Evolutionary conservation across 1,140 invertebrate species (phyloP).

Genomic region (Arion vulgaris): DNA sequence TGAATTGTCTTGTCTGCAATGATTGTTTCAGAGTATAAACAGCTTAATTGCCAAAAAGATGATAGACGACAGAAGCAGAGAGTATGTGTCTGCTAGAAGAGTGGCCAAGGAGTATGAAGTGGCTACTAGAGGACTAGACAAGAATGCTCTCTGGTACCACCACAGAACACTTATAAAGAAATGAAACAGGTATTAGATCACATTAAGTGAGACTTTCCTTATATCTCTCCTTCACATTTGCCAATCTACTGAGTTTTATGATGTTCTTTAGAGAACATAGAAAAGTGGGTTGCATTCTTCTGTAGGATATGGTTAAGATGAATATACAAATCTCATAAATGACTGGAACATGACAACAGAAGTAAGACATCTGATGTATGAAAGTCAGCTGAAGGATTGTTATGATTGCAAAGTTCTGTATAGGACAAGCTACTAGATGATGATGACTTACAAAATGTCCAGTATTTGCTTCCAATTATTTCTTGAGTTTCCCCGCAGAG

Average conservation of each 20-base stretch:
- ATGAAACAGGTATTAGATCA: constrained; percentile 92
- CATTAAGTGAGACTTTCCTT: not conserved
- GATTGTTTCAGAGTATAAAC: constrained; percentile 86
- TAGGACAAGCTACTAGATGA: no score
- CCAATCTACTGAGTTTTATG: not conserved
- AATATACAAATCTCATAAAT: no score
- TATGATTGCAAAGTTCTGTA: no score
- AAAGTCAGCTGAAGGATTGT: no score
- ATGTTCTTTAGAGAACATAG: not conserved
- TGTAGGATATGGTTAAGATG: no score
- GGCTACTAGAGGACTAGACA: constrained; percentile 93
- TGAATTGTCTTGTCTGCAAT: constrained; percentile 15
- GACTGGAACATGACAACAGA: no score
- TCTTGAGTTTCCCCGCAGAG: no score
- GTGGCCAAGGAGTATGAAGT: constrained; percentile 98
- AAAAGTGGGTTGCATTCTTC: no score
- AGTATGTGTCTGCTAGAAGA: constrained; percentile 97
- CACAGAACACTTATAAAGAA: constrained; percentile 91
- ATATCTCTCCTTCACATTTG: constrained; percentile 7
- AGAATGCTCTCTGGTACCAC: constrained; percentile 93
- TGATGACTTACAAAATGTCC: no score
- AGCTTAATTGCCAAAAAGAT: constrained; percentile 96
- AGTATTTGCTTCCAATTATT: no score
- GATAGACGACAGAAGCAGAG: constrained; percentile 89
- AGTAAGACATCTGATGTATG: no score